phyloP scores from a whole-genome alignment of 2,888 invertebrate genomes.

The Autographa pulchrina region DNA sequence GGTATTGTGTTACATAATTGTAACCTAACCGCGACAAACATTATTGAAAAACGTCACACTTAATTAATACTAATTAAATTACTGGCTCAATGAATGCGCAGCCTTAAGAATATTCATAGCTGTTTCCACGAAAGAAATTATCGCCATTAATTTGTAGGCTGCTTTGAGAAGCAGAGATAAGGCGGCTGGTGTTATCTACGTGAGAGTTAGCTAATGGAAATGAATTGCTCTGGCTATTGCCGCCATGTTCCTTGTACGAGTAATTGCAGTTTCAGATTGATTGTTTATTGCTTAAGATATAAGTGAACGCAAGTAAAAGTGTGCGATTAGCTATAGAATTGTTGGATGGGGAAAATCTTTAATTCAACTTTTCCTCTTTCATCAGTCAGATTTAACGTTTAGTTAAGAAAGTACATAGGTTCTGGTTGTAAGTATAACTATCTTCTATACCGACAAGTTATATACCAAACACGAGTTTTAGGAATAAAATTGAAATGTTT shows the following conservation, averaged over 20 bases:
- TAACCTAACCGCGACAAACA: too few relatives aligned
- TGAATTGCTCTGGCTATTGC: slow-evolving; percentile 24
- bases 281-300: slow-evolving; percentile 45
- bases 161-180: slow-evolving; percentile 34
- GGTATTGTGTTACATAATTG: too few relatives aligned
- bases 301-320: slow-evolving; percentile 21
- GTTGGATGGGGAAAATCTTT: slow-evolving; percentile 3
- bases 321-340: slow-evolving; percentile 6
- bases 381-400: background rate
- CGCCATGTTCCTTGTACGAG: slow-evolving; percentile 29
- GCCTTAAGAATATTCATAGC: slow-evolving; percentile 28
- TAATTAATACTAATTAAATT: background rate
- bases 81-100: background rate
- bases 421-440: too few relatives aligned
- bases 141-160: slow-evolving; percentile 39
- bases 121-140: slow-evolving; percentile 39
- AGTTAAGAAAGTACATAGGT: background rate
- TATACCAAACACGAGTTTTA: too few relatives aligned
- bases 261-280: slow-evolving; percentile 36
- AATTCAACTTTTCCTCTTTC: background rate
- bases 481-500: too few relatives aligned
- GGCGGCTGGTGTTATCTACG: slow-evolving; percentile 33
- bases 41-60: too few relatives aligned
- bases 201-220: slow-evolving; percentile 48
- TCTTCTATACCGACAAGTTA: too few relatives aligned